phyloP scores from a whole-genome alignment of 2,888 invertebrate species.

The Macaria liturata region DNA sequence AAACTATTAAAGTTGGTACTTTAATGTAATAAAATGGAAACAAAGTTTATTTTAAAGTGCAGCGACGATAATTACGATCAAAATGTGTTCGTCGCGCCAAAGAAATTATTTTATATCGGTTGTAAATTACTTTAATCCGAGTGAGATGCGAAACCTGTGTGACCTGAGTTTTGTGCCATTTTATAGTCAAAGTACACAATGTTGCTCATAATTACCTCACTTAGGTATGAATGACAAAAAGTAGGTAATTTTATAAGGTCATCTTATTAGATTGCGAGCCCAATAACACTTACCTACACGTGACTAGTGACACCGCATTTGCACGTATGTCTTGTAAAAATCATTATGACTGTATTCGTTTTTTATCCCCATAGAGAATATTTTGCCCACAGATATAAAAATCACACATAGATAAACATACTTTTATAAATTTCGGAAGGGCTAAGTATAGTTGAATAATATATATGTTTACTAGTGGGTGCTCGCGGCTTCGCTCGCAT shows the following conservation, averaged over 20 bases:
- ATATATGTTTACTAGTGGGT: no score
- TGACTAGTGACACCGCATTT: no score
- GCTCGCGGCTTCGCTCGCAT: no score
- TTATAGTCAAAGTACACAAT: constrained; percentile 28
- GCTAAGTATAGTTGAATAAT: no score
- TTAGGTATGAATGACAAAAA: constrained; percentile 2
- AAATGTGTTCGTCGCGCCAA: constrained; percentile 62
- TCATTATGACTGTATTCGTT: no score
- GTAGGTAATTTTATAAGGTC: background rate
- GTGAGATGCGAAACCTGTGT: constrained; percentile 32
- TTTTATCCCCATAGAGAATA: no score
- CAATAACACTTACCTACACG: no score
- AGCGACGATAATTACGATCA: constrained; percentile 60
- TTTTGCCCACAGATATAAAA: no score
- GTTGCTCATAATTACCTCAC: constrained; percentile 25
- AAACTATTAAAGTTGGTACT: constrained; percentile 38
- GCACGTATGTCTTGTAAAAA: no score
- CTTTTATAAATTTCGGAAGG: no score
- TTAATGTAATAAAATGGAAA: constrained; percentile 49
- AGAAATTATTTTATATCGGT: constrained; percentile 68
- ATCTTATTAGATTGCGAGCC: no score
- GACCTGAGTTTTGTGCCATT: constrained; percentile 32
- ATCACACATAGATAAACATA: no score
- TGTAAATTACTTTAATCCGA: constrained; percentile 68
- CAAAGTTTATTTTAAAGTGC: constrained; percentile 66